phyloP scores from a whole-genome alignment of 2,888 invertebrate genomes.

The Dryadula phaetusa region DNA sequence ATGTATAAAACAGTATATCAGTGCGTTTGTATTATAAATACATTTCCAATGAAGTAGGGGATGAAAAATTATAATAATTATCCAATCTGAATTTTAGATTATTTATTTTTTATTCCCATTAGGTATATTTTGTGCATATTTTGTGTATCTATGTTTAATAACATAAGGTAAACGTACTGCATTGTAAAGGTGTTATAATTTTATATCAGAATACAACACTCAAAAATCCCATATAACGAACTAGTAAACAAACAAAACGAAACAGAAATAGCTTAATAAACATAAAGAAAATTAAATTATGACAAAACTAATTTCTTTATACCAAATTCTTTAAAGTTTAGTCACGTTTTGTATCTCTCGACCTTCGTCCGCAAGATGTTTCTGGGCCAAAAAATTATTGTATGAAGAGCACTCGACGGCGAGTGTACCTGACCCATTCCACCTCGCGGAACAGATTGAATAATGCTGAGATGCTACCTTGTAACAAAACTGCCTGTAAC shows the following conservation, averaged over 20 bases:
- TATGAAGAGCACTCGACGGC: conserved; percentile 42
- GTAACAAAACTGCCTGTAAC: conserved; percentile 26
- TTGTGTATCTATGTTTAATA: too few relatives aligned
- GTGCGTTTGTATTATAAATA: too few relatives aligned
- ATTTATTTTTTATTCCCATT: too few relatives aligned
- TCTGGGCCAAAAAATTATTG: conserved; percentile 46
- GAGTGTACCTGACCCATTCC: conserved; percentile 46
- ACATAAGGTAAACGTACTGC: too few relatives aligned
- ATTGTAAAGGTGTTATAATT: too few relatives aligned
- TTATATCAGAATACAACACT: too few relatives aligned
- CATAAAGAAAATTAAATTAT: conserved; percentile 16
- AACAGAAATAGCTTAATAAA: conserved; percentile 7
- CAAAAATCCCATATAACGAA: too few relatives aligned
- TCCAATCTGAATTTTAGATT: too few relatives aligned
- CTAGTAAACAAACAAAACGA: background rate
- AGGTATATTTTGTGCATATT: too few relatives aligned
- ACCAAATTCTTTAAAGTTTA: conserved; percentile 41
- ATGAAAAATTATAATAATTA: too few relatives aligned
- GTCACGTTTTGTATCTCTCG: conserved; percentile 46
- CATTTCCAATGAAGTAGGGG: too few relatives aligned
- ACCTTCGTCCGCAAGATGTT: conserved; percentile 44
- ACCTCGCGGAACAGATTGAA: conserved; percentile 39
- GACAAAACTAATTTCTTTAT: conserved; percentile 34
- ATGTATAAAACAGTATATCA: too few relatives aligned
- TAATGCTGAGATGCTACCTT: conserved; percentile 37